Base-by-base conservation (phyloP, 2,888 invertebrate genomes). In the Galeopsomyia nigrocyanea region DNA sequence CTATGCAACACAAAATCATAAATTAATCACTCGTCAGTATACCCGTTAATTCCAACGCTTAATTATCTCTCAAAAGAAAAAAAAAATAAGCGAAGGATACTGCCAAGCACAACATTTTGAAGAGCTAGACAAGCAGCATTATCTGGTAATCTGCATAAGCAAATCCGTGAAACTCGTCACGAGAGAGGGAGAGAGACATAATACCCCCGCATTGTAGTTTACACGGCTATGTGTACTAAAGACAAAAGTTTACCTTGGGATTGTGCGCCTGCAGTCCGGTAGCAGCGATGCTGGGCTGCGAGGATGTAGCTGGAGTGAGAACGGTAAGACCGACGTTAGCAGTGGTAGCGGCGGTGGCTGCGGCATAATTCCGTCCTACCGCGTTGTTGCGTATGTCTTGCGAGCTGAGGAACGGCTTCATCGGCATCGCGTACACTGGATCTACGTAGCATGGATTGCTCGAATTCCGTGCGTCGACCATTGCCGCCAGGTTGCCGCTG, bases 361-460 rank as follows among this genome's bases (percentile, higher is more conserved):
- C 68, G 31, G 55, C 26, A 22, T 31, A 53, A 53, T 26, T 68
- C 22, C 68, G 39, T 31, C 82, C 81, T 69, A 83, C 47, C 22
- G 50, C 51, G 21, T 51, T 51, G 26, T 72, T 75, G 53, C 75
- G 70, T 16, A 75, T 70, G 65, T 86, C 86, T 75, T 86, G 86
- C 9, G 86, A 82, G 75, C 85, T 86, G 49, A 85, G 81, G 75
- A 86, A 86, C 3, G 85, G 85, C 69, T 86, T 86, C 17, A 85
- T 82, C 19, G 85, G 85, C 63, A 83, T 79, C 21, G 84, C 81
- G 68, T 85, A 86, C 74, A 84, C 82, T 60, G 85, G 84, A 68
- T 85, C 85, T 60, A 79, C 83, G 76, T 82, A 84, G 70, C 78
- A 78, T 55, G 79, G 77, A 53, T 78, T 79, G 17, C 76, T 76